Evolutionary conservation across 2,113 vertebrate species (phyloP).

Genomic region (Thymallus thymallus): DNA sequence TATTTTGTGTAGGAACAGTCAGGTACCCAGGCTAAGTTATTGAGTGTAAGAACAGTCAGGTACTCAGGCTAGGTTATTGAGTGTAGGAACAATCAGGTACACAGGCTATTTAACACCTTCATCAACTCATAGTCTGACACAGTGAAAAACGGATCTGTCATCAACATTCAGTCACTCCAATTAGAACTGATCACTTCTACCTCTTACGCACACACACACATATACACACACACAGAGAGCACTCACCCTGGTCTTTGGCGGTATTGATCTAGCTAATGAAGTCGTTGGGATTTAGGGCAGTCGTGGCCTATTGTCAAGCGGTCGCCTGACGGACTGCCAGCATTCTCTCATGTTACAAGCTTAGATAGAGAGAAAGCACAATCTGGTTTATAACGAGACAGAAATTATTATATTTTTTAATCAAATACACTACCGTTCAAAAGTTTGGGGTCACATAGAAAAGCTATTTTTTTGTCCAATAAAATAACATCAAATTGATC

Average conservation of each 20-base stretch:
- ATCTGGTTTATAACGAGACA: conserved; percentile 56
- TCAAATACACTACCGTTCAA: too few relatives aligned
- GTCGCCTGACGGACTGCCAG: conserved; percentile 65
- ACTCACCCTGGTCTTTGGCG: conserved; percentile 45
- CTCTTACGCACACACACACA: conserved; percentile 9
- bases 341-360: conserved; percentile 70
- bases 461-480: too few relatives aligned
- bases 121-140: neutral
- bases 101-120: too few relatives aligned
- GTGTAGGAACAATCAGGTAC: too few relatives aligned
- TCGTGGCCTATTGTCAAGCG: conserved; percentile 62
- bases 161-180: neutral
- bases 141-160: neutral
- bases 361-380: conserved; percentile 55
- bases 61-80: too few relatives aligned
- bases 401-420: too few relatives aligned
- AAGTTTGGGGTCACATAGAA: too few relatives aligned
- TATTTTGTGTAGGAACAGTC: too few relatives aligned
- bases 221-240: conserved; percentile 5
- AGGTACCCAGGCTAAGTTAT: too few relatives aligned
- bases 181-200: neutral
- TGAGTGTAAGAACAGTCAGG: too few relatives aligned
- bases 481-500: too few relatives aligned
- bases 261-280: conserved; percentile 74
- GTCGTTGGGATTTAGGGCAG: conserved; percentile 69